A percentile compares a stretch with the other conserved stretches of the same genome.
These are phyloP conservation scores for Lophochroa leadbeateri DNA, from an alignment of 2,113 vertebrate species.

Conservation along the genomic window DNA sequence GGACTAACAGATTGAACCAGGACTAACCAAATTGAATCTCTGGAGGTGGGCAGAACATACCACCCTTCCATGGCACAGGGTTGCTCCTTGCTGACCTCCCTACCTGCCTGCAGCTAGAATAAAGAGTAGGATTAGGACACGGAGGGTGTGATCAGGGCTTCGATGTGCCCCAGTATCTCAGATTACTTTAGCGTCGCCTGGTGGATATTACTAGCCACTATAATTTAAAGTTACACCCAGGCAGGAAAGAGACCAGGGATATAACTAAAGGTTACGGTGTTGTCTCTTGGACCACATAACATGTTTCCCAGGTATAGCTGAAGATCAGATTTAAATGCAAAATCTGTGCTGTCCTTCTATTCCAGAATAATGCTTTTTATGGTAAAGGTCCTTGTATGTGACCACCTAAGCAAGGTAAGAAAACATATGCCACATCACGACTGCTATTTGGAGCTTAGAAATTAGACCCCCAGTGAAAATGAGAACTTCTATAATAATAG, in stretches of 20 bases:
- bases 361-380: neutral
- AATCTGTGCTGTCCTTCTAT: neutral
- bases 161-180: neutral
- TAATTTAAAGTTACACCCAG: neutral
- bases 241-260: neutral
- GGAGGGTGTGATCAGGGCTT: neutral
- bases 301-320: neutral
- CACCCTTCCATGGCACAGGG: neutral
- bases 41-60: neutral
- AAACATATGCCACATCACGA: accelerated
- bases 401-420: neutral
- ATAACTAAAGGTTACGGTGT: neutral
- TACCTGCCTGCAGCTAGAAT: neutral
- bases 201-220: conserved; percentile 28
- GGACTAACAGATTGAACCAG: neutral
- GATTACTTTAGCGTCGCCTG: conserved; percentile 59
- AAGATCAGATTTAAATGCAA: neutral
- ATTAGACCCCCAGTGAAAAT: neutral
- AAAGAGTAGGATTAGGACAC: neutral
- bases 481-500: neutral
- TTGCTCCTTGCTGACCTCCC: neutral
- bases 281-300: neutral
- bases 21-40: neutral
- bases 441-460: neutral
- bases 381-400: neutral